These are phyloP conservation scores for Myanophis thanlyinensis DNA, from an alignment of 2,113 vertebrate species.

Conservation along the genomic window DNA sequence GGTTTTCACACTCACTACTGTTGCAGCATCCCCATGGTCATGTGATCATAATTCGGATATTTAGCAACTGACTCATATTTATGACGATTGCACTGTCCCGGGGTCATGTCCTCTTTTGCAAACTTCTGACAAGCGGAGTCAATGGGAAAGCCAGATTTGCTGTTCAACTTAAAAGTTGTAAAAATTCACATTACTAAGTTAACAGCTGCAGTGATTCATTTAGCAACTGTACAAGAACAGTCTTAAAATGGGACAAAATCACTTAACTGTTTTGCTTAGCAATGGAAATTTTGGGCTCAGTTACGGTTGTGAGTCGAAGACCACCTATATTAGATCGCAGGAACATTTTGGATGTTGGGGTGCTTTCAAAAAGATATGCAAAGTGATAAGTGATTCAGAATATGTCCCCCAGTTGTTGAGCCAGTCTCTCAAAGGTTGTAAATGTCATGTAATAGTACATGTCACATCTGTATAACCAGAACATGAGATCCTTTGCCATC, in stretches of 20 bases:
- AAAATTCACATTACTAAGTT: background rate
- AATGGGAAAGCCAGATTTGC: no score
- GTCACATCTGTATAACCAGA: background rate
- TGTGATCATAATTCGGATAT: background rate
- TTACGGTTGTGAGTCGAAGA: background rate
- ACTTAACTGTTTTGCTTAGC: background rate
- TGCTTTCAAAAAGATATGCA: background rate
- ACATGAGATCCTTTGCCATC: background rate
- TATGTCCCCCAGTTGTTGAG: background rate
- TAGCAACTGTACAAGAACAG: background rate
- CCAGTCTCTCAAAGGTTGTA: background rate
- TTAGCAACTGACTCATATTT: background rate
- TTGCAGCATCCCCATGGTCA: background rate
- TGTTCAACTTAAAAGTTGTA: background rate
- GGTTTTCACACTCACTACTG: background rate
- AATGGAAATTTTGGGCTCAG: background rate
- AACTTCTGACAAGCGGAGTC: no score
- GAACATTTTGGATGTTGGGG: background rate
- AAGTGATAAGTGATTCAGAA: background rate
- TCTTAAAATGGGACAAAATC: background rate
- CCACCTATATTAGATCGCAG: background rate
- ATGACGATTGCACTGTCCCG: background rate
- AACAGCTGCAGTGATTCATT: background rate
- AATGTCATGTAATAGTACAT: background rate
- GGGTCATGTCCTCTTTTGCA: background rate